These are phyloP conservation scores for Cancer borealis DNA, from an alignment of 2,888 invertebrate species.

Conservation along the genomic window DNA sequence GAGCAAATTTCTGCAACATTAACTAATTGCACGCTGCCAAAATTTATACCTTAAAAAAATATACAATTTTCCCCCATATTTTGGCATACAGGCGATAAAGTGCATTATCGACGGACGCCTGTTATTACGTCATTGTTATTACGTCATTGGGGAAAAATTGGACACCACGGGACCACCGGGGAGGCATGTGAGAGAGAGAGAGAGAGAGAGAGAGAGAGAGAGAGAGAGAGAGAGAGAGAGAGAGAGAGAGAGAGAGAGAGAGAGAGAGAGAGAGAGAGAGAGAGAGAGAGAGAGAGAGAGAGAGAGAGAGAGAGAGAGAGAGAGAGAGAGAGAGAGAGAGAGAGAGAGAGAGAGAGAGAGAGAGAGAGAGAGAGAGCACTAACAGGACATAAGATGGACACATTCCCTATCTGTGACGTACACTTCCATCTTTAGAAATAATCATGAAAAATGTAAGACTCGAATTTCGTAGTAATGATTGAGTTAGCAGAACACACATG, in stretches of 20 bases:
- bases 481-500: not conserved
- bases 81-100: conserved; percentile 59
- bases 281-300: conserved; percentile 29
- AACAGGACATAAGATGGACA: no score
- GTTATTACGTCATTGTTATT: conserved; percentile 63
- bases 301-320: not conserved
- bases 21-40: conserved; percentile 51
- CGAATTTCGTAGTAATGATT: not conserved
- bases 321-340: conserved; percentile 23
- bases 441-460: not conserved
- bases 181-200: not conserved
- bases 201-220: not conserved
- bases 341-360: conserved; percentile 31
- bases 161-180: conserved; percentile 3
- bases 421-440: not conserved
- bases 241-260: conserved; percentile 9
- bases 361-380: not conserved
- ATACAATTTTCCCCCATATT: conserved; percentile 59
- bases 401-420: not conserved
- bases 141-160: conserved; percentile 54
- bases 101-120: conserved; percentile 48
- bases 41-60: conserved; percentile 53
- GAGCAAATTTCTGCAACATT: conserved; percentile 52
- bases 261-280: conserved; percentile 43
- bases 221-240: conserved; percentile 35